Evolutionary conservation across 2,888 invertebrate species (phyloP), one percentile per base, ranked within the genome.

Genomic region (Pandemis cinnamomeana): DNA sequence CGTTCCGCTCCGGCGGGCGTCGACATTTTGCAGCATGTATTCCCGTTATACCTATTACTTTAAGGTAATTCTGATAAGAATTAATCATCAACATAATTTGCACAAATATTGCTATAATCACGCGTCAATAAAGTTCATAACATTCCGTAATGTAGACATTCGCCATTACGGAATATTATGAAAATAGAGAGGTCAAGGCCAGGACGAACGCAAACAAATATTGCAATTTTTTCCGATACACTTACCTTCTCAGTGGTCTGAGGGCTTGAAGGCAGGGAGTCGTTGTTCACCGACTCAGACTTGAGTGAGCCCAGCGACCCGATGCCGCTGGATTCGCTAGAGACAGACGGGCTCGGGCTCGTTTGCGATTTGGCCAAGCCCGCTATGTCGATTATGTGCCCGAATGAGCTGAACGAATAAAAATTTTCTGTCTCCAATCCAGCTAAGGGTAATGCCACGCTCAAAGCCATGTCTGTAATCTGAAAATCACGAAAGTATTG

Each of bases 261-360:
- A 89, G 95, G 94, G 87, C 94, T 94, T 83, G 94, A 90, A 71
- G 95, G 94, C 77, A 94, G 84, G 82, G 93, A 93, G 84, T 91
- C 93, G 84, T 87, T 91, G 83, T 87, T 90, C 77, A 93, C 89
- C 67, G 94, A 95, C 86, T 94, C 94, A 70, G 91, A 91, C 86
- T 94, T 94, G 80, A 95, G 92, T 79, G 95, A 94, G 78, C 93
- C 94, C 80, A 95, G 85, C 80, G 95, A 95, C 81, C 95, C 94
- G 87, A 95, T 92, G 85, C 95, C 95, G 89, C 95, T 95, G 82
- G 95, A 95, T 87, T 95, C 95, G 84, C 95, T 95, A 83, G 93
- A 95, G 85, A 93, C 92, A 83, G 95, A 95, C 80, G 95, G 95
- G 79, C 93, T 93, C 53, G 95, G 95, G 85, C 95, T 94, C 71